These are phyloP conservation scores for Stictocephala bisonia DNA, from an alignment of 2,888 invertebrate species.

Conservation along the genomic window DNA sequence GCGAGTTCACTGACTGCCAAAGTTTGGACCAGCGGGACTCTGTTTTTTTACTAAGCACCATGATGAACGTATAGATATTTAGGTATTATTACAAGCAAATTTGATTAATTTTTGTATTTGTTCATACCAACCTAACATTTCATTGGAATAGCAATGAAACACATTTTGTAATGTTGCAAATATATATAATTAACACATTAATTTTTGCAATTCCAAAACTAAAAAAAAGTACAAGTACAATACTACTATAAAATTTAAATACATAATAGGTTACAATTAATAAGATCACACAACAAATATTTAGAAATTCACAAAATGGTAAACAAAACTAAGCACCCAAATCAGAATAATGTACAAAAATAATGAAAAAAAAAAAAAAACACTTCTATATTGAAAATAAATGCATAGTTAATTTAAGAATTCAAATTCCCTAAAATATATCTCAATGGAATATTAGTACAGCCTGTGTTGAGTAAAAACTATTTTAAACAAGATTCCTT, in stretches of 20 bases:
- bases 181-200: constrained; percentile 24
- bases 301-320: no score
- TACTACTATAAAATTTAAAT: neutral
- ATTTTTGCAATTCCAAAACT: neutral
- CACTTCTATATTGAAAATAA: neutral
- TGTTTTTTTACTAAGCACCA: no score
- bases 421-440: neutral
- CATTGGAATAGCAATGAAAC: neutral
- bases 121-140: neutral
- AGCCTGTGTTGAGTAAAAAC: neutral
- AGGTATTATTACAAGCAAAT: no score
- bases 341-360: neutral
- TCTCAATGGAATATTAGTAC: constrained; percentile 19
- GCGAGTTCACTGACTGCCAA: no score
- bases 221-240: constrained; percentile 25
- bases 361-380: neutral
- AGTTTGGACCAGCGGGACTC: no score
- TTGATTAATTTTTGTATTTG: neutral
- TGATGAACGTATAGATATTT: no score
- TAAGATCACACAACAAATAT: constrained; percentile 7
- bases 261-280: constrained; percentile 4
- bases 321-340: constrained; percentile 28
- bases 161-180: neutral
- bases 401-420: constrained; percentile 8
- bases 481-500: no score